Conservation (phyloP, 2,113 vertebrate genomes). For the Ailurus styani region DNA sequence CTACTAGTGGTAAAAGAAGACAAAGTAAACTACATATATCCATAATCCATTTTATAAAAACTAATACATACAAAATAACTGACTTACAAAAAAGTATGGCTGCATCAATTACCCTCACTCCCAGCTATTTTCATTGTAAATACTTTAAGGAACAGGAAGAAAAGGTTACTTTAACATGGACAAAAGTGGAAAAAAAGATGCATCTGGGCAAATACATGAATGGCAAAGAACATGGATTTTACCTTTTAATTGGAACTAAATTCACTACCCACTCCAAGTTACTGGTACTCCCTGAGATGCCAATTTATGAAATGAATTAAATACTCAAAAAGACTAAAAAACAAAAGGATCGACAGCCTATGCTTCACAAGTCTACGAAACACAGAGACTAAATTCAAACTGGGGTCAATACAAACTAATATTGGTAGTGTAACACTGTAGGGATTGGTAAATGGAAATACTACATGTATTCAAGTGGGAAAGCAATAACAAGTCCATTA, state of each 20-base stretch:
- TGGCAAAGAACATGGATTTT: neutral
- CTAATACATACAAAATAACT: neutral
- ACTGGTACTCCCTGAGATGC: neutral
- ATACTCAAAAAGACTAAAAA: neutral
- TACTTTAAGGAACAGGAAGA: neutral
- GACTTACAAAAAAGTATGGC: conserved; percentile 12
- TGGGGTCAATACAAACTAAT: neutral
- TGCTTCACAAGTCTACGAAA: neutral
- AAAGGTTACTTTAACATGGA: conserved; percentile 10
- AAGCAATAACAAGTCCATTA: neutral
- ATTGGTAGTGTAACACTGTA: neutral
- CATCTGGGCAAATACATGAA: neutral
- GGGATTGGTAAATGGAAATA: neutral
- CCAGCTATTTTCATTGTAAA: conserved; percentile 5
- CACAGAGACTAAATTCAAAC: neutral
- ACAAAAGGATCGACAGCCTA: neutral
- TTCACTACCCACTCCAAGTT: neutral
- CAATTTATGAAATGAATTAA: conserved; percentile 9
- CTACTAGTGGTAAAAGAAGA: neutral
- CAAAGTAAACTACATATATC: neutral
- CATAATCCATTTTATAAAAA: conserved; percentile 12
- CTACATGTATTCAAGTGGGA: neutral
- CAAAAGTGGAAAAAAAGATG: neutral
- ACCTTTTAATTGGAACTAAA: neutral
- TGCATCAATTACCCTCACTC: neutral